Percentiles rank a stretch among this genome's conserved stretches.
phyloP scores from a whole-genome alignment of 1,140 invertebrate genomes.

The Octopus sinensis region DNA sequence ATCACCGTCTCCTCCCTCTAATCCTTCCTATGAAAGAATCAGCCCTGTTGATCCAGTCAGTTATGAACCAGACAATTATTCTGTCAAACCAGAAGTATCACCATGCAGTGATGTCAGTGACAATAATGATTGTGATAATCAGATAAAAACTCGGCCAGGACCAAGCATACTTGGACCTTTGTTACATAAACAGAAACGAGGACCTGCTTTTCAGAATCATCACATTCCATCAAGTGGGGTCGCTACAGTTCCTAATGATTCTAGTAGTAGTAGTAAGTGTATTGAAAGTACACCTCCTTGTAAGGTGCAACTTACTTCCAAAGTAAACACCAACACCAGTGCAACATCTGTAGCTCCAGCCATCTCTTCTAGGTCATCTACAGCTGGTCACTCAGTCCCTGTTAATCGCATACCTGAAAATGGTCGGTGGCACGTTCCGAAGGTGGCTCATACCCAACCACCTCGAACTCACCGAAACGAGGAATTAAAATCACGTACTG shows the following conservation, averaged over 20 bases:
- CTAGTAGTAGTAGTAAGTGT: neutral
- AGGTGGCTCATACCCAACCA: neutral
- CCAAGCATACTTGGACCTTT: constrained; percentile 4
- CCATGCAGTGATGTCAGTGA: neutral
- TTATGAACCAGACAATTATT: neutral
- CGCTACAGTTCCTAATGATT: neutral
- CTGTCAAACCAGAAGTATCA: neutral
- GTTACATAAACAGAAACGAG: neutral
- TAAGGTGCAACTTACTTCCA: neutral
- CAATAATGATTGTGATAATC: neutral
- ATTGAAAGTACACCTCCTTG: constrained; percentile 1
- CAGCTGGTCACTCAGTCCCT: too few relatives aligned
- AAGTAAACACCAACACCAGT: neutral
- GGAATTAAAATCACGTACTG: neutral
- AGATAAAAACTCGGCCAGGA: constrained; percentile 7
- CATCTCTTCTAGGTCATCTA: neutral
- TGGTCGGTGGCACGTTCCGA: neutral
- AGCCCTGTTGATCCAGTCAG: neutral
- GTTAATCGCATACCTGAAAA: neutral
- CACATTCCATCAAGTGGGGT: neutral
- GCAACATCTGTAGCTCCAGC: neutral
- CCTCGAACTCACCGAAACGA: neutral
- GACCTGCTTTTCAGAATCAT: neutral
- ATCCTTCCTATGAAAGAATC: neutral
- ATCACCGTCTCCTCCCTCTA: neutral